These are phyloP conservation scores for Saccostrea cuccullata DNA, from an alignment of 1,140 invertebrate genomes.

Conservation along the genomic window DNA sequence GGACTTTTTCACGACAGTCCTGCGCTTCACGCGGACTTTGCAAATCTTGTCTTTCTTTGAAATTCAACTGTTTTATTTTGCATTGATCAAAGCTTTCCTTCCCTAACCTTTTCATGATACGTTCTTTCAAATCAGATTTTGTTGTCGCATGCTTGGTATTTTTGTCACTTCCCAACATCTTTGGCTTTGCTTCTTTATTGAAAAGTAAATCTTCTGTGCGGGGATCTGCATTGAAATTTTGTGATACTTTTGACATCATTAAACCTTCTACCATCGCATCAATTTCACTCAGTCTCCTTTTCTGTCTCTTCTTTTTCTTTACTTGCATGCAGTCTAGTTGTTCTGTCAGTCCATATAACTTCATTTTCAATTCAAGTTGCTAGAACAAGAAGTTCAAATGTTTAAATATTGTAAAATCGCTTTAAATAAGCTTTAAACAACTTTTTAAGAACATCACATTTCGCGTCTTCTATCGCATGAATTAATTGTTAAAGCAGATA, in stretches of 20 bases:
- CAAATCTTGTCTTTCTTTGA: too few species aligned
- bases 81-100: not conserved
- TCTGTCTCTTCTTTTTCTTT: not conserved
- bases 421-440: not conserved
- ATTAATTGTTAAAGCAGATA: too few species aligned
- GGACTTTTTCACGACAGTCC: not conserved
- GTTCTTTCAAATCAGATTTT: not conserved
- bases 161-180: not conserved
- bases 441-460: too few species aligned
- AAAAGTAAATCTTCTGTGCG: not conserved
- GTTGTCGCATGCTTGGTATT: not conserved
- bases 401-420: not conserved
- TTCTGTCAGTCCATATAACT: conserved; percentile 63
- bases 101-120: not conserved
- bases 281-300: not conserved
- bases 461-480: too few species aligned
- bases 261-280: not conserved
- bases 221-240: not conserved
- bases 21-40: not conserved
- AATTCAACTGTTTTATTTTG: too few species aligned
- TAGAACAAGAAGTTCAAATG: conserved; percentile 51
- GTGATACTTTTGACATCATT: not conserved
- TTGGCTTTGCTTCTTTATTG: not conserved
- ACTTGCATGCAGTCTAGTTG: not conserved
- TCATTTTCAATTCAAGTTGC: conserved; percentile 71